Conservation (phyloP, 1,140 invertebrate species). For the Caenorhabditis latens region DNA sequence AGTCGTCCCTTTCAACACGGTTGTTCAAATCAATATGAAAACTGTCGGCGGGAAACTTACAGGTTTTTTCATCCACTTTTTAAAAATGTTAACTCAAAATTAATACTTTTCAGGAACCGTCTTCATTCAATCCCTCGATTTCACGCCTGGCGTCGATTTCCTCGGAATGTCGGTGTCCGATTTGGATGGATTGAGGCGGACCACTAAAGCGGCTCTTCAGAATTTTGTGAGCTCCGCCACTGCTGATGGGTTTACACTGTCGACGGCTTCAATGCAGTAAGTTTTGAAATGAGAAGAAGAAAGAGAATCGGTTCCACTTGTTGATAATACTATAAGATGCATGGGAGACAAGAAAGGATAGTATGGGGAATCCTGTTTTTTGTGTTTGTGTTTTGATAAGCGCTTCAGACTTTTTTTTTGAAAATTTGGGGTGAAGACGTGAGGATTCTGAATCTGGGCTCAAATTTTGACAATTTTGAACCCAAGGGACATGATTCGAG, state of each 20-base stretch:
- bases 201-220: constrained; percentile 41
- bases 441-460: too few relatives aligned
- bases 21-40: constrained; percentile 53
- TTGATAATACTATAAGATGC: neutral
- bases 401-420: too few relatives aligned
- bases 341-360: neutral
- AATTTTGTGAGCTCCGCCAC: constrained; percentile 56
- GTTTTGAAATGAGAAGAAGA: neutral
- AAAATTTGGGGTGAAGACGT: too few relatives aligned
- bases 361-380: neutral
- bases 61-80: neutral
- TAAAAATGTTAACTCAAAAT: neutral
- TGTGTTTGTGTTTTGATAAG: neutral
- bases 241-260: constrained; percentile 56
- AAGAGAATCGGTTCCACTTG: neutral
- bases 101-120: constrained; percentile 55
- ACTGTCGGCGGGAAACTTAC: constrained; percentile 43
- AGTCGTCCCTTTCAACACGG: constrained; percentile 63
- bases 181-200: constrained; percentile 60
- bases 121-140: constrained; percentile 50
- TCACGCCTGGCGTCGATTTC: constrained; percentile 61
- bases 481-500: too few relatives aligned
- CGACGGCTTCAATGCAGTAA: constrained; percentile 47
- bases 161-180: constrained; percentile 55
- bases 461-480: too few relatives aligned